A percentile compares a stretch with the other conserved stretches of the same genome.
Conservation (phyloP, 2,797 vertebrate species). For the Paramormyrops hopkinsi region DNA sequence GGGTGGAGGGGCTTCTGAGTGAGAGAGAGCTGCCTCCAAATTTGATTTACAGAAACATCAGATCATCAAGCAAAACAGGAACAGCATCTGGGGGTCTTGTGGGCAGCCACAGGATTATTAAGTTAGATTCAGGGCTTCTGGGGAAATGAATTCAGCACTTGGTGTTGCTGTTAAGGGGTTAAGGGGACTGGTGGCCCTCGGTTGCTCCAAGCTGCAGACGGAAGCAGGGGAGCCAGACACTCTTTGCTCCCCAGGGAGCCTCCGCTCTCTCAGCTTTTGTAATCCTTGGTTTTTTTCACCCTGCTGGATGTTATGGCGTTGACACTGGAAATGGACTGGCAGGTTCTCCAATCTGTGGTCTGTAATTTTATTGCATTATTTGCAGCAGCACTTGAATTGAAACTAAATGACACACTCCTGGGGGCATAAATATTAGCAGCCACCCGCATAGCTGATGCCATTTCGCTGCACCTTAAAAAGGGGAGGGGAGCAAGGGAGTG, state of each 20-base stretch:
- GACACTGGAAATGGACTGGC: background rate
- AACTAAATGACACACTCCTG: background rate
- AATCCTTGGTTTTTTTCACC: slow-evolving; percentile 14
- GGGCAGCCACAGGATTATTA: slow-evolving; percentile 51
- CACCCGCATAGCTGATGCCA: background rate
- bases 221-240: background rate
- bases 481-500: background rate
- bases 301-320: background rate
- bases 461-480: slow-evolving; percentile 13
- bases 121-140: slow-evolving; percentile 53
- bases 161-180: background rate
- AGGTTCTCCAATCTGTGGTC: background rate
- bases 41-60: slow-evolving; percentile 24
- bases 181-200: background rate
- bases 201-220: slow-evolving; percentile 21
- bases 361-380: background rate
- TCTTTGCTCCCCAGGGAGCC: background rate
- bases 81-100: slow-evolving; percentile 55
- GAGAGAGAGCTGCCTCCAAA: slow-evolving; percentile 16
- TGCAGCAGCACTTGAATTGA: background rate
- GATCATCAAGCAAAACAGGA: slow-evolving; percentile 19
- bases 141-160: slow-evolving; percentile 63
- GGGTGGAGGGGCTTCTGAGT: background rate
- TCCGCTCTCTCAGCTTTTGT: background rate
- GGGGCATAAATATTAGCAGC: background rate